Percentiles rank a stretch among this genome's conserved stretches.
Conservation (phyloP, 2,797 vertebrate species). For the Perodicticus potto region DNA sequence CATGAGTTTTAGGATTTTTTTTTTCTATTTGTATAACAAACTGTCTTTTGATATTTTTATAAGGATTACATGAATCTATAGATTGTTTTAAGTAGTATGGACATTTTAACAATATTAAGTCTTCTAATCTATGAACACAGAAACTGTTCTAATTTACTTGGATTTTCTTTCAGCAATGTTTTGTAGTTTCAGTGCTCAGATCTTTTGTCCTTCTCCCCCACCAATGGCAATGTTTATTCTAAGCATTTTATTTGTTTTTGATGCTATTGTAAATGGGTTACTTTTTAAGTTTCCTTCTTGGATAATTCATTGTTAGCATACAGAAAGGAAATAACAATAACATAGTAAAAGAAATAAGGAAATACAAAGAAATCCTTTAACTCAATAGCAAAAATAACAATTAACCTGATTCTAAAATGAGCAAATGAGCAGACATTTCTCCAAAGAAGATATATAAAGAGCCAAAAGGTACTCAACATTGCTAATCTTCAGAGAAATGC, state of each 20-base stretch:
- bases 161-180: background rate
- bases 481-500: background rate
- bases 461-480: background rate
- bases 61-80: background rate
- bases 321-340: background rate
- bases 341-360: background rate
- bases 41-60: background rate
- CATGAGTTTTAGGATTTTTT: background rate
- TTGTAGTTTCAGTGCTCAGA: background rate
- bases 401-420: background rate
- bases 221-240: background rate
- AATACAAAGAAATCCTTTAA: background rate
- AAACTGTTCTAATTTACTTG: background rate
- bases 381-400: background rate
- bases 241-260: conserved; percentile 20
- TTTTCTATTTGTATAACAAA: background rate
- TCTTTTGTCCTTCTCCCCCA: background rate
- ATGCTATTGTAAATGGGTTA: background rate
- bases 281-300: background rate
- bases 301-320: background rate
- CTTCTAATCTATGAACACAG: background rate
- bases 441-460: background rate
- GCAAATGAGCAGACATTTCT: background rate
- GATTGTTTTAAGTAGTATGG: background rate
- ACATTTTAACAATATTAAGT: background rate